These are phyloP conservation scores for Heterodera carotae DNA, from an alignment of 1,140 invertebrate genomes.

Conservation along the genomic window DNA sequence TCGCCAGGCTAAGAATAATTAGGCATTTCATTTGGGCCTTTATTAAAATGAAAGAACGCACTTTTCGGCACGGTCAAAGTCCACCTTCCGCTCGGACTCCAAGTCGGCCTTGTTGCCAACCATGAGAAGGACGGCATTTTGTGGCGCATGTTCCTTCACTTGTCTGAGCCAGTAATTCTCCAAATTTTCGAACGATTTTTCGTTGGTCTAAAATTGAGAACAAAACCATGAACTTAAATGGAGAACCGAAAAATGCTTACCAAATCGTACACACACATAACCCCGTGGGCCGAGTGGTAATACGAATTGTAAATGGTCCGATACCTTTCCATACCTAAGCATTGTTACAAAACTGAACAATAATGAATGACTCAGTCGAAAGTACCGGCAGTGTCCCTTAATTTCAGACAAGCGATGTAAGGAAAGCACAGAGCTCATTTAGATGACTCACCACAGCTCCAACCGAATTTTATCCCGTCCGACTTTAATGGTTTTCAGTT, in stretches of 20 bases:
- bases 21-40: too few relatives aligned
- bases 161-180: conserved; percentile 65
- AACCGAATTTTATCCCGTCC: conserved; percentile 60
- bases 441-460: conserved; percentile 45
- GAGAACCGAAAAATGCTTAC: conserved; percentile 33
- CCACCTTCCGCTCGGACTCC: conserved; percentile 61
- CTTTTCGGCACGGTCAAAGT: conserved; percentile 63
- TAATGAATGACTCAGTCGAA: conserved; percentile 46
- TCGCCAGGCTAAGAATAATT: conserved; percentile 56
- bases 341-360: conserved; percentile 15
- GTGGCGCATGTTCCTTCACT: conserved; percentile 60
- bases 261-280: conserved; percentile 65
- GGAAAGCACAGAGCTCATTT: background rate
- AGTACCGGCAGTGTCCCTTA: conserved; percentile 61
- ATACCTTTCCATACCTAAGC: conserved; percentile 20
- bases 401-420: conserved; percentile 34
- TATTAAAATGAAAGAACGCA: conserved; percentile 14
- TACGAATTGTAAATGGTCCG: conserved; percentile 65
- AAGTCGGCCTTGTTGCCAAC: conserved; percentile 65
- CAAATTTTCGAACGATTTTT: conserved; percentile 65
- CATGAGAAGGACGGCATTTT: conserved; percentile 61
- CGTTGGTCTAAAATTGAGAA: conserved; percentile 34
- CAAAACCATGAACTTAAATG: background rate
- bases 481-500: conserved; percentile 65
- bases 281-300: conserved; percentile 64